Evolutionary conservation across 2,888 invertebrate genomes (phyloP).

Genomic region (Epistrophe eligans): DNA sequence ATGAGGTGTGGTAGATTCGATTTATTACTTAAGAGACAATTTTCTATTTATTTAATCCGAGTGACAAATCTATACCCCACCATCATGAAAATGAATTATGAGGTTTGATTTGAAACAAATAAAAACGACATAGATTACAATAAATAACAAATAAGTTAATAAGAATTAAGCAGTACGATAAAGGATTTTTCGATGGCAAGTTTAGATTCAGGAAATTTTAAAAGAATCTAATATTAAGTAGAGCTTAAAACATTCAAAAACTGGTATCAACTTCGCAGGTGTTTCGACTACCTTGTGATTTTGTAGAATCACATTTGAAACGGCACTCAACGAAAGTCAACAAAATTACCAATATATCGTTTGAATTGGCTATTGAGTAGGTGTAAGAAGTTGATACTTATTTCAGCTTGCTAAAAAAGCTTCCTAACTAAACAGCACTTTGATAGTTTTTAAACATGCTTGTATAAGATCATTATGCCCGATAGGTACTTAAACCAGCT

Average conservation of each 20-base stretch:
- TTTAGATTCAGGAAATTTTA: constrained; percentile 14
- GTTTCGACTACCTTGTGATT: background rate
- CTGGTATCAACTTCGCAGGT: constrained; percentile 45
- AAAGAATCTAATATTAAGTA: constrained; percentile 9
- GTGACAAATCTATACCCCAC: constrained; percentile 65
- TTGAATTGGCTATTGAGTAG: background rate
- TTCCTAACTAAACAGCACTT: constrained; percentile 56
- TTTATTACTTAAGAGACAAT: constrained; percentile 45
- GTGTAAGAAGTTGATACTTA: constrained; percentile 45
- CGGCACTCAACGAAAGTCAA: background rate
- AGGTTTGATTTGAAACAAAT: constrained; percentile 14
- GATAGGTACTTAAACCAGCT: constrained; percentile 2
- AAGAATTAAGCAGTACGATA: constrained; percentile 33
- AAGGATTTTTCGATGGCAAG: constrained; percentile 8
- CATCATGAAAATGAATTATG: constrained; percentile 36
- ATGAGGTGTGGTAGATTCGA: constrained; percentile 45
- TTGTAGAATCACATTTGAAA: background rate
- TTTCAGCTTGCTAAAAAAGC: constrained; percentile 22
- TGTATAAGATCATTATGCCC: constrained; percentile 31
- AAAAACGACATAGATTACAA: constrained; percentile 53
- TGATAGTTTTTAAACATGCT: constrained; percentile 55
- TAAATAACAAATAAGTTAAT: background rate
- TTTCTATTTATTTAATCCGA: constrained; percentile 28
- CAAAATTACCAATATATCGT: background rate
- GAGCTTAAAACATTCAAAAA: constrained; percentile 5